Percentiles rank a stretch among this genome's conserved stretches.
Evolutionary conservation across 2,113 vertebrate genomes (phyloP).

Genomic region (Amblyornis subalaris): DNA sequence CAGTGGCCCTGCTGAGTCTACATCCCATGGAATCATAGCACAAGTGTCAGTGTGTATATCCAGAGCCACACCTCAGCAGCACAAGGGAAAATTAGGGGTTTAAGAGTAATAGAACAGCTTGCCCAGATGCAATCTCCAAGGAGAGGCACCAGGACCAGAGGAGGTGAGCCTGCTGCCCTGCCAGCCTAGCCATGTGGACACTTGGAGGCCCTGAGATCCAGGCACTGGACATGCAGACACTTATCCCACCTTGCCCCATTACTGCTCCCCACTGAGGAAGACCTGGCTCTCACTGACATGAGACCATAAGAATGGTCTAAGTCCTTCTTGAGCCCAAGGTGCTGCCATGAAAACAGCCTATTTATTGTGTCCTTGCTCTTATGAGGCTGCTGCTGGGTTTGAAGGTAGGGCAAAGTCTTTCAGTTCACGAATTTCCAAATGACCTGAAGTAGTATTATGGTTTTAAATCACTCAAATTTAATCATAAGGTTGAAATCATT

Average conservation of each 20-base stretch:
- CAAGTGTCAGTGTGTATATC: fast-evolving
- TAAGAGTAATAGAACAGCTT: background rate
- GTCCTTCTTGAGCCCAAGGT: background rate
- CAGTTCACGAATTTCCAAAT: background rate
- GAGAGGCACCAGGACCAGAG: background rate
- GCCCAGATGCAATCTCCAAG: background rate
- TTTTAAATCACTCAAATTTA: background rate
- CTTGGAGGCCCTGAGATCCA: background rate
- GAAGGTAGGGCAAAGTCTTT: background rate
- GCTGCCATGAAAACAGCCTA: background rate
- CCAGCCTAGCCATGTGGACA: too few relatives aligned
- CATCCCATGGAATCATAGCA: background rate
- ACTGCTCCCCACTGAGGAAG: background rate
- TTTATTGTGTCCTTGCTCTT: background rate
- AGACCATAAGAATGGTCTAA: background rate
- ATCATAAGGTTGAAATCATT: background rate
- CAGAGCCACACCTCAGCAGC: background rate
- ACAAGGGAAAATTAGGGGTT: background rate
- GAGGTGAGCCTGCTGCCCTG: background rate
- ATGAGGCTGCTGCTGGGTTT: background rate
- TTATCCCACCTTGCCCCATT: background rate
- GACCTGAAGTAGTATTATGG: background rate
- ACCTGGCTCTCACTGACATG: background rate
- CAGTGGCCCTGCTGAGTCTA: background rate
- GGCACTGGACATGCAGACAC: background rate